phyloP scores from a whole-genome alignment of 2,888 invertebrate genomes.

The Beris chalybata region DNA sequence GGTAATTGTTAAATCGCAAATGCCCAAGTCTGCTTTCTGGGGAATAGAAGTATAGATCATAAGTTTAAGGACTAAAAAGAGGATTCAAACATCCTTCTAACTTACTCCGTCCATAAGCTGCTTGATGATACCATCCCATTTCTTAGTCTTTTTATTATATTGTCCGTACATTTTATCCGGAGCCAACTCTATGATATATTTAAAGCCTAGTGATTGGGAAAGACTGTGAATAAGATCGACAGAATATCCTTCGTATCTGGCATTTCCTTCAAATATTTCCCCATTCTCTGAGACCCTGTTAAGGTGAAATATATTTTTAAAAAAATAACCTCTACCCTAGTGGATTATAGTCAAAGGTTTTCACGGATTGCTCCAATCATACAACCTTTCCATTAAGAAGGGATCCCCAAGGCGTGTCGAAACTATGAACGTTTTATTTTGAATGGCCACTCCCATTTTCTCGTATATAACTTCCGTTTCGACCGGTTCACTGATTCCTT shows the following conservation, averaged over 20 bases:
- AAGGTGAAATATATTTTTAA: background rate
- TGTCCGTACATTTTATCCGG: slow-evolving; percentile 73
- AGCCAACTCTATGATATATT: slow-evolving; percentile 71
- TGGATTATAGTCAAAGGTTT: background rate
- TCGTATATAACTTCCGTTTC: slow-evolving; percentile 59
- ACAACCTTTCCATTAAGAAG: slow-evolving; percentile 64
- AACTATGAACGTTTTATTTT: slow-evolving; percentile 58
- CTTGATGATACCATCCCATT: slow-evolving; percentile 79
- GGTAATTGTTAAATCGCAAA: slow-evolving; percentile 95
- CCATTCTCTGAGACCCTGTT: slow-evolving; percentile 59
- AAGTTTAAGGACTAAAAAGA: background rate
- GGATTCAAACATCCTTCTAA: slow-evolving; percentile 26
- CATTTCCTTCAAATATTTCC: slow-evolving; percentile 69
- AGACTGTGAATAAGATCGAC: slow-evolving; percentile 87
- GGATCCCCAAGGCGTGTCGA: slow-evolving; percentile 74
- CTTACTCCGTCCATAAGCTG: slow-evolving; percentile 74
- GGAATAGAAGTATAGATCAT: background rate
- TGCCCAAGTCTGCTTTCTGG: slow-evolving; percentile 77
- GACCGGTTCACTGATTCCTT: slow-evolving; percentile 56
- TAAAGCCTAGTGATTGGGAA: slow-evolving; percentile 68
- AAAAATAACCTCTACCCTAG: no score
- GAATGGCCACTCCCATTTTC: slow-evolving; percentile 46
- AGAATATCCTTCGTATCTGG: slow-evolving; percentile 83
- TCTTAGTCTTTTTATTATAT: slow-evolving; percentile 67
- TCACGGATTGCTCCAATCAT: background rate